Evolutionary conservation across 92 coral and sea anemone species (phyloP).

Genomic region (Porites lobata): DNA sequence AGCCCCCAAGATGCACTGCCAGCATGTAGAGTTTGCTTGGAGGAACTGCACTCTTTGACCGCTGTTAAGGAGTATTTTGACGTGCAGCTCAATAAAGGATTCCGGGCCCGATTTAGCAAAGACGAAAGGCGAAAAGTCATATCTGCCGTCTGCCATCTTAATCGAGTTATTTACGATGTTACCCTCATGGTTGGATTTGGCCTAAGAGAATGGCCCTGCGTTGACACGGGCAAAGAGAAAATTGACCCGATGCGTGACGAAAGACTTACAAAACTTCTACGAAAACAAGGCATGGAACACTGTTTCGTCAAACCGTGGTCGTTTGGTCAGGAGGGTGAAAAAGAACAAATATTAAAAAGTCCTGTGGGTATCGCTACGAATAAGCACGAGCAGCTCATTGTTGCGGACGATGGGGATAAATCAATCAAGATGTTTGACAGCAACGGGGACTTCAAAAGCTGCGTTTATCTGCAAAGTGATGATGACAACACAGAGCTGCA

Average conservation of each 20-base stretch:
- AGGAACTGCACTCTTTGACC: constrained; percentile 25
- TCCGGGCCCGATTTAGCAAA: constrained; percentile 6
- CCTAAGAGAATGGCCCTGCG: constrained; percentile 11
- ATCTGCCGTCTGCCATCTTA: not conserved
- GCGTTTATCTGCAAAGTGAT: not conserved
- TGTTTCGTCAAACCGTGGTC: not conserved
- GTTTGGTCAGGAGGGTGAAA: constrained; percentile 25
- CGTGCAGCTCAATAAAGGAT: not conserved
- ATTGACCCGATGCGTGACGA: constrained; percentile 26
- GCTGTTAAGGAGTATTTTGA: constrained; percentile 8
- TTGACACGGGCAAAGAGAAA: constrained; percentile 5
- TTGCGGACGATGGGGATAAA: not conserved
- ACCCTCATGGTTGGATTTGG: not conserved
- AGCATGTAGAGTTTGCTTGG: constrained; percentile 19
- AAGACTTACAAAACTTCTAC: constrained; percentile 1
- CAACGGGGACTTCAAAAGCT: constrained; percentile 2
- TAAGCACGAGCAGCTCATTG: not conserved
- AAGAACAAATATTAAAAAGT: not conserved
- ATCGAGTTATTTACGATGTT: constrained; percentile 29
- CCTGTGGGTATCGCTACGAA: not conserved
- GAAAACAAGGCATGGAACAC: constrained; percentile 11
- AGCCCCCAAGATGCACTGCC: not conserved
- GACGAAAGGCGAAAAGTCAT: constrained; percentile 3
- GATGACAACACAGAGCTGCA: not conserved
- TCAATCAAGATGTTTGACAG: constrained; percentile 8